These are phyloP conservation scores for Trichonephila clavata DNA, from an alignment of 1,140 invertebrate genomes.

Conservation along the genomic window DNA sequence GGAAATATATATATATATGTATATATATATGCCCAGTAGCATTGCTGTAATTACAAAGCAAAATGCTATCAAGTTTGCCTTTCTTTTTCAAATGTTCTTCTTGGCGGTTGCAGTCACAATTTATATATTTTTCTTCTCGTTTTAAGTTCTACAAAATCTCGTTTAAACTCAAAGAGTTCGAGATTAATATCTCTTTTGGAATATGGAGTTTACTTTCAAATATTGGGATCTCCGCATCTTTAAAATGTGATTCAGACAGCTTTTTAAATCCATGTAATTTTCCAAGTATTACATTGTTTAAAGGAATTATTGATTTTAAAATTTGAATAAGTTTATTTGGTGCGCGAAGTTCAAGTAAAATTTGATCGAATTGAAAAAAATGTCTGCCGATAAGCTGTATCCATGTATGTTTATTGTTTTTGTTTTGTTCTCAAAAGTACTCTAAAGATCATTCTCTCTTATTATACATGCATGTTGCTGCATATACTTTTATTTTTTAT, in stretches of 20 bases:
- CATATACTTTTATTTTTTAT: background rate
- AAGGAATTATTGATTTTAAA: background rate
- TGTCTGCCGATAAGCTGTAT: slow-evolving; percentile 73
- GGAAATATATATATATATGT: background rate
- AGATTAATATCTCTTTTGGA: slow-evolving; percentile 64
- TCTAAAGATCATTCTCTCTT: background rate
- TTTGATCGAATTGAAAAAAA: slow-evolving; percentile 56
- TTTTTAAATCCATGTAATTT: background rate
- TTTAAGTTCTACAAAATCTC: slow-evolving; percentile 73
- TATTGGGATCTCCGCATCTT: background rate
- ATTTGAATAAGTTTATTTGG: background rate
- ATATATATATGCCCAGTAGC: background rate
- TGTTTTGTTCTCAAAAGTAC: slow-evolving; percentile 3
- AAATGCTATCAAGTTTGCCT: background rate
- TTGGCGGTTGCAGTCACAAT: slow-evolving; percentile 43
- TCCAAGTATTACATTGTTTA: background rate
- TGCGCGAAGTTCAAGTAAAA: slow-evolving; percentile 44
- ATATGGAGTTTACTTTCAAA: slow-evolving; percentile 37
- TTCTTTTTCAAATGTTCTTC: background rate
- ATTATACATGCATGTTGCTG: background rate
- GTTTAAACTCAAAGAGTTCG: slow-evolving; percentile 72
- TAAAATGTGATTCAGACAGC: slow-evolving; percentile 22
- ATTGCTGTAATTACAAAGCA: background rate
- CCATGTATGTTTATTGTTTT: slow-evolving; percentile 73
- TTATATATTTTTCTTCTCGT: slow-evolving; percentile 50